Evolutionary conservation across 2,888 invertebrate species (phyloP), one percentile per base, ranked within the genome.

Genomic region (Cephonodes hylas): DNA sequence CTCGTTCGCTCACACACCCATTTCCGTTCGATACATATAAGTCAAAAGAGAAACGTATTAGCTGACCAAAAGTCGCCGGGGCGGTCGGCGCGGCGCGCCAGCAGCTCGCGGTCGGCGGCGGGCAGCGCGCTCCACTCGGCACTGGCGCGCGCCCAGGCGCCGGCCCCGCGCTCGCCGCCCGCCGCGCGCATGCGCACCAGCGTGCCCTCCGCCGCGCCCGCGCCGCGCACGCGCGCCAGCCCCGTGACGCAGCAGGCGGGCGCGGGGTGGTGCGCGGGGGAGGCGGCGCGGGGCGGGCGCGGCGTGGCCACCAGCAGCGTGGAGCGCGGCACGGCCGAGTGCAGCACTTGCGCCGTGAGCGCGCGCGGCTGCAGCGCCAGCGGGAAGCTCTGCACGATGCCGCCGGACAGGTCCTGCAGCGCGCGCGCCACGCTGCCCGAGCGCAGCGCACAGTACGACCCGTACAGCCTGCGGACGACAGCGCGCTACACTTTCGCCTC

Each of bases 321-420:
- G 79, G 95, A 95, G 76, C 95, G 90, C 63, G 95, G 95, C 71
- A 95, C 94, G 65, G 95, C 95, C 64, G 95, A 94, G 83, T 94
- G 94, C 61, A 96, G 89, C 72, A 94, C 94, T 89, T 94, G 95
- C 78, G 94, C 93, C 27, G 95, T 94, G 66, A 95, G 93, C 77
- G 94, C 94, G 64, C 93, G 93, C 76, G 95, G 94, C 79, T 94
- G 94, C 64, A 93, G 93, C 62, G 93, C 93, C 66, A 96, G 91
- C 60, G 93, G 91, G 85, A 95, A 95, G 83, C 95, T 95, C 87
- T 96, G 96, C 67, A 96, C 95, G 68, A 96, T 94, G 61, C 96
- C 96, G 56, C 96, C 96, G 3, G 95, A 95, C 67, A 96, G 89
- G 78, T 95, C 96, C 84, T 96, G 95, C 70, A 96, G 93, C 8